These are phyloP conservation scores for Leptinotarsa peninsularis DNA, from an alignment of 2,888 invertebrate species.

Conservation along the genomic window DNA sequence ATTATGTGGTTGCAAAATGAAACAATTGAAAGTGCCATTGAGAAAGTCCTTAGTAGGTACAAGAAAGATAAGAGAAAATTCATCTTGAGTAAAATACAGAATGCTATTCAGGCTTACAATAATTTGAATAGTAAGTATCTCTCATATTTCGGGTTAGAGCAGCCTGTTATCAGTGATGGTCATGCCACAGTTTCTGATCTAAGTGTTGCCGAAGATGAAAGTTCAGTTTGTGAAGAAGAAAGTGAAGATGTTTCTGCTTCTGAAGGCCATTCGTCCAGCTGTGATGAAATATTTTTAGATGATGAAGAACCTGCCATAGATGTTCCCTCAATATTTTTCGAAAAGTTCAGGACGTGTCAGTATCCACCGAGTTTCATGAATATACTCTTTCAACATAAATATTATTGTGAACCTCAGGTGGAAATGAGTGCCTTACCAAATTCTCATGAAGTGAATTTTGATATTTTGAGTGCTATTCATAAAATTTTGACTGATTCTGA, in stretches of 20 bases:
- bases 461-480: constrained; percentile 74
- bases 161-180: constrained; percentile 55
- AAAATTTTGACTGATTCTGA: constrained; percentile 57
- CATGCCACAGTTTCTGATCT: background rate
- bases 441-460: constrained; percentile 71
- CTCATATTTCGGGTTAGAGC: constrained; percentile 67
- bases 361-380: constrained; percentile 79
- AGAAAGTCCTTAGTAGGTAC: constrained; percentile 74
- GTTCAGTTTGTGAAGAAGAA: constrained; percentile 24
- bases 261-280: constrained; percentile 22
- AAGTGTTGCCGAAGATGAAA: constrained; percentile 15
- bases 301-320: constrained; percentile 68
- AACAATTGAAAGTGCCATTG: constrained; percentile 77
- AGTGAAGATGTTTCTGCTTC: constrained; percentile 1
- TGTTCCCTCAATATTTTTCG: constrained; percentile 67
- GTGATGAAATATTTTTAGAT: constrained; percentile 26
- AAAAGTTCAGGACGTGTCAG: constrained; percentile 71
- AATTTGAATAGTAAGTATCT: constrained; percentile 72
- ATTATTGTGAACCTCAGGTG: constrained; percentile 78
- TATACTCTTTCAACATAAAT: constrained; percentile 73
- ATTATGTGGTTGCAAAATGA: constrained; percentile 83
- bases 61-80: constrained; percentile 70
- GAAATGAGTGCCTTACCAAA: constrained; percentile 76
- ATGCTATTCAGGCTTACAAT: constrained; percentile 75
- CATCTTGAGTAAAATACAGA: constrained; percentile 72